Evolutionary conservation across 2,113 vertebrate species (phyloP).

Genomic region (Calyptommatus sinebrachiatus): DNA sequence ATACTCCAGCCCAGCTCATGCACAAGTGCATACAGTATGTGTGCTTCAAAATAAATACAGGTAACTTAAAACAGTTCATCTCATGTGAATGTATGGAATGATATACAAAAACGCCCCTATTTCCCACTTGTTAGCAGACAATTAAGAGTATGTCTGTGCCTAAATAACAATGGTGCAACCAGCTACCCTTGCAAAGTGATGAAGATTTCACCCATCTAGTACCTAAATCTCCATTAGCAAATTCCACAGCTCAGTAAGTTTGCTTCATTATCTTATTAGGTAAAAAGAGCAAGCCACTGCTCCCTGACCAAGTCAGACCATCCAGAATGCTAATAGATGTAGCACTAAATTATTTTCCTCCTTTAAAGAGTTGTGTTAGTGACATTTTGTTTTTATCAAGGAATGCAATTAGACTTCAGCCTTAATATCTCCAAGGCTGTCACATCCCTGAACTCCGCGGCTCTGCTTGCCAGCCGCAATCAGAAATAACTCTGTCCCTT

Average conservation of each 20-base stretch:
- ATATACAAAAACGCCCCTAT: not conserved
- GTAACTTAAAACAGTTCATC: constrained; percentile 4
- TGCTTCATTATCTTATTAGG: constrained; percentile 89
- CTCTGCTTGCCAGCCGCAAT: constrained; percentile 96
- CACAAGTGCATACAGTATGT: too few relatives aligned
- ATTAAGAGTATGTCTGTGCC: constrained; percentile 64
- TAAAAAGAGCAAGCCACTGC: constrained; percentile 85
- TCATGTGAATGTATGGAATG: constrained; percentile 8
- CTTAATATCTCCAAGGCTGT: constrained; percentile 98
- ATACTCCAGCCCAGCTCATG: not conserved
- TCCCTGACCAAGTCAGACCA: constrained; percentile 81
- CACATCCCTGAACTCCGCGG: constrained; percentile 88
- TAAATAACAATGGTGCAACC: constrained; percentile 65
- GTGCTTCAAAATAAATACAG: constrained; percentile 42
- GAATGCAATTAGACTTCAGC: constrained; percentile 98
- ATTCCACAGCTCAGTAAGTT: constrained; percentile 87
- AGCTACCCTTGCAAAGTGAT: constrained; percentile 77
- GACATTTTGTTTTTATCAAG: constrained; percentile 98
- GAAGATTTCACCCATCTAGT: constrained; percentile 83
- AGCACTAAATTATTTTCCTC: constrained; percentile 89
- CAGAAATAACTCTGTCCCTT: constrained; percentile 99
- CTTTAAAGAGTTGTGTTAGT: constrained; percentile 92
- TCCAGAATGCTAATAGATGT: constrained; percentile 86
- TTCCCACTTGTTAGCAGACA: constrained; percentile 43
- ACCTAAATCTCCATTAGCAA: constrained; percentile 89